Base-by-base conservation (phyloP, 1,140 invertebrate species). In the Penaeus vannamei region DNA sequence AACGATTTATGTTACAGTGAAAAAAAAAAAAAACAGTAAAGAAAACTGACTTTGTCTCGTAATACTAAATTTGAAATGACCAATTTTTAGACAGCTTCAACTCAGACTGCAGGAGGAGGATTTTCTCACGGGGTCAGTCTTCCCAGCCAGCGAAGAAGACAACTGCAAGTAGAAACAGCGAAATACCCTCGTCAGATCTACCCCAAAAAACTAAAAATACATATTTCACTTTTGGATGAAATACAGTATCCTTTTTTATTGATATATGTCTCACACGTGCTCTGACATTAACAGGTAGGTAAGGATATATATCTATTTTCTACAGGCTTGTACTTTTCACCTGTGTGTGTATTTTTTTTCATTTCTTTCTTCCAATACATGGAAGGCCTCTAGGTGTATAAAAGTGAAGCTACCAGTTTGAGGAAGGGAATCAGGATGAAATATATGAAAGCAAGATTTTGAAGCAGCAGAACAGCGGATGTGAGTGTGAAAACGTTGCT, bases 361-460 rank as follows among this genome's bases (percentile, higher is more conserved):
- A n/a, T 76, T 76, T 76, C 72, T 14, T 76, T 76, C 26, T 26
- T 20, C 20, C 79, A 14, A 62, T n/a, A 80, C 62, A 42, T 62
- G 62, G 85, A 69, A 62, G 36, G 5, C 64, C 61, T 14, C 46
- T 26, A 23, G 61, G 53, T 61, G 81, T 77, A 88, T 10, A 84
- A 69, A 26, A 84, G 82, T 76, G 81, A 84, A 46, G 85, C 76
- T 42, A 80, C 62, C 61, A 86, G 76, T 86, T 80, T 86, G 14
- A 88, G 22, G 36, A 88, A 84, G 36, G 87, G 87, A 29, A 88
- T 88, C 20, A 84, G 32, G 42, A 88, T 88, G 32, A 88, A 88
- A 77, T 88, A 88, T n/a, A 88, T 69, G 14, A 88, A 88, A n/a
- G 87, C 87, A 76, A 88, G 36, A 88, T 88, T 84, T 77, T 88